Evolutionary conservation across 2,797 vertebrate genomes (phyloP).

Genomic region (Tolypeutes matacus): DNA sequence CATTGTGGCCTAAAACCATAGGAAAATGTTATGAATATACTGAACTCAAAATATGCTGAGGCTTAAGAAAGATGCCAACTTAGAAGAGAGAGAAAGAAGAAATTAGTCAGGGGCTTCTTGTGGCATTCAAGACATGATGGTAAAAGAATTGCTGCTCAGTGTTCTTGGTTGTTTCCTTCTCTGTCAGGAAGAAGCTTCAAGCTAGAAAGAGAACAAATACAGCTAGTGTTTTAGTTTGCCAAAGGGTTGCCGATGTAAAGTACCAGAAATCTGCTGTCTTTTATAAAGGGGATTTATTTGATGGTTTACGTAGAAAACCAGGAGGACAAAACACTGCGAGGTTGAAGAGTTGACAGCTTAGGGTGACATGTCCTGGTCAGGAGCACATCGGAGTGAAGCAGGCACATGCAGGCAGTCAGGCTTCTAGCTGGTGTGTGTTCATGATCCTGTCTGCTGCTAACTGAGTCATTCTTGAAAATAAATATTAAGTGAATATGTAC

Average conservation of each 20-base stretch:
- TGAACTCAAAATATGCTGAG: neutral
- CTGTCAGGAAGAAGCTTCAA: neutral
- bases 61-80: constrained; percentile 14
- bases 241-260: too few species aligned
- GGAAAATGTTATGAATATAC: neutral
- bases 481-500: neutral
- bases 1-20: neutral
- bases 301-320: neutral
- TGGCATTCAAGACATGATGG: neutral
- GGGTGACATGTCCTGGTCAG: too few species aligned
- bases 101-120: neutral
- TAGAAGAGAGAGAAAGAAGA: neutral
- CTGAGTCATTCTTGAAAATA: neutral
- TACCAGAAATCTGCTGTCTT: too few species aligned
- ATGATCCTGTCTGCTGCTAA: neutral
- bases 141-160: neutral
- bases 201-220: neutral
- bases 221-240: neutral
- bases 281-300: too few species aligned
- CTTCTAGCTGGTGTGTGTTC: neutral
- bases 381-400: neutral
- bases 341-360: neutral
- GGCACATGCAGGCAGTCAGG: neutral
- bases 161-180: neutral
- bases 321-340: neutral